Percentiles rank a stretch among this genome's conserved stretches.
Conservation (phyloP, 2,888 invertebrate species). For the Amphipoea lucens region DNA sequence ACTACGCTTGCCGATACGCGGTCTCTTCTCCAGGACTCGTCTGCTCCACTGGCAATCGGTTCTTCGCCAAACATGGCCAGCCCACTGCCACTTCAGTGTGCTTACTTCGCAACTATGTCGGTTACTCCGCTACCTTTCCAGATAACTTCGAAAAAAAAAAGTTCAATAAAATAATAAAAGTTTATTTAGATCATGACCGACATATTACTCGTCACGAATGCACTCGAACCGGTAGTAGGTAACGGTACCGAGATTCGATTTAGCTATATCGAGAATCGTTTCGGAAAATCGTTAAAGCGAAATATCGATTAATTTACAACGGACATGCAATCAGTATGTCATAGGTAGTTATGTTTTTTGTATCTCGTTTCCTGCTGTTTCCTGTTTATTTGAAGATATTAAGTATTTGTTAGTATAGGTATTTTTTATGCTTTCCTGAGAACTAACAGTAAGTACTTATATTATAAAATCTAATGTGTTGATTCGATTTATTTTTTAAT, state of each 20-base stretch:
- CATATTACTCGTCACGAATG: slow-evolving; percentile 59
- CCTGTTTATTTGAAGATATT: neutral
- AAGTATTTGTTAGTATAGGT: neutral
- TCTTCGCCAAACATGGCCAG: neutral
- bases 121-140: neutral
- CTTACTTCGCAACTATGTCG: neutral
- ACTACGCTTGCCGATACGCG: neutral
- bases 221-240: slow-evolving; percentile 77
- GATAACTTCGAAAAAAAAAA: neutral
- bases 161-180: neutral
- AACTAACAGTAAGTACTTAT: too few species aligned
- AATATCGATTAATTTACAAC: slow-evolving; percentile 47
- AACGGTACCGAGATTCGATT: slow-evolving; percentile 73
- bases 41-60: neutral
- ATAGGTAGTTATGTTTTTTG: slow-evolving; percentile 7
- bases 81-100: neutral
- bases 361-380: neutral
- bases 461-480: too few species aligned
- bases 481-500: too few species aligned
- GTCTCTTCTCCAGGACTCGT: neutral
- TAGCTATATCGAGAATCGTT: slow-evolving; percentile 46
- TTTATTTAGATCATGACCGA: slow-evolving; percentile 59
- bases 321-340: slow-evolving; percentile 20
- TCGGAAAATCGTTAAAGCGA: slow-evolving; percentile 40
- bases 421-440: too few species aligned